These are phyloP conservation scores for Hyles euphorbiae DNA, from an alignment of 1,140 invertebrate genomes.

Conservation along the genomic window DNA sequence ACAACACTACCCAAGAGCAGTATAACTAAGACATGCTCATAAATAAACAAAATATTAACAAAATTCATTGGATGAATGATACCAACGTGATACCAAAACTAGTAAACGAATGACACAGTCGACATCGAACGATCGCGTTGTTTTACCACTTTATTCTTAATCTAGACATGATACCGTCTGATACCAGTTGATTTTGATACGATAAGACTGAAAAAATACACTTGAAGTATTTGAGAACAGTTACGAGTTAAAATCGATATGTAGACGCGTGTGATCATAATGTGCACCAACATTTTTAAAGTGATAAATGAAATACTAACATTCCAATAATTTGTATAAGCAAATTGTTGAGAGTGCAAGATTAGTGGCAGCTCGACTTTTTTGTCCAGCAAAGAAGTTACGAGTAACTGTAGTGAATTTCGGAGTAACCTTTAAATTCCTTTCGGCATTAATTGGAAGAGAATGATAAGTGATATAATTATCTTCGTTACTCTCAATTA, in stretches of 20 bases:
- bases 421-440: too few relatives aligned
- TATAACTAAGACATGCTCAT: too few relatives aligned
- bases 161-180: constrained; percentile 7
- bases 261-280: too few relatives aligned
- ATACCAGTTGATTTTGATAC: constrained; percentile 6
- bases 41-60: too few relatives aligned
- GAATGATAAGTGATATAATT: too few relatives aligned
- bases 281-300: background rate
- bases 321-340: constrained; percentile 47
- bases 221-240: background rate
- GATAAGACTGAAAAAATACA: constrained; percentile 1
- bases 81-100: background rate
- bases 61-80: too few relatives aligned
- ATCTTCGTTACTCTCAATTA: too few relatives aligned
- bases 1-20: background rate
- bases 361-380: background rate
- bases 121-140: background rate
- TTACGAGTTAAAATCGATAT: background rate
- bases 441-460: too few relatives aligned
- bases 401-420: constrained; percentile 3
- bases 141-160: constrained; percentile 1
- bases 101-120: background rate
- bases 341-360: constrained; percentile 45
- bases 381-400: constrained; percentile 11
- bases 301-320: constrained; percentile 3